Percentiles rank a stretch among this genome's conserved stretches.
These are phyloP conservation scores for Tipula confusa DNA, from an alignment of 2,888 invertebrate species.

Conservation along the genomic window DNA sequence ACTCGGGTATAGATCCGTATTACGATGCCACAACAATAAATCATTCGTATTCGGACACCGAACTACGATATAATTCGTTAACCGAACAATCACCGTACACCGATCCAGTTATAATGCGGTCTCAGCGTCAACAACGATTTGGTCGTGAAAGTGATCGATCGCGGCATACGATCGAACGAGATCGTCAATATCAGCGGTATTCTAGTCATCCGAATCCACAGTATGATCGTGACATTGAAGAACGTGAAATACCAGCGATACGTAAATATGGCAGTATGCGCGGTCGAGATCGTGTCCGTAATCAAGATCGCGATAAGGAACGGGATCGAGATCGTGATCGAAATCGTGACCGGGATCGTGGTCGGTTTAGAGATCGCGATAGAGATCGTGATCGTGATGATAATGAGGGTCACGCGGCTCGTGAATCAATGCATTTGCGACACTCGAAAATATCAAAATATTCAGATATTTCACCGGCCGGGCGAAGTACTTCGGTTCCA, in stretches of 20 bases:
- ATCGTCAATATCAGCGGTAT: slow-evolving; percentile 46
- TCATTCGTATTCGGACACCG: slow-evolving; percentile 71
- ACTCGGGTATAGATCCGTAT: slow-evolving; percentile 56
- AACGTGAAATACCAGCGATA: not conserved
- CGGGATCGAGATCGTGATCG: slow-evolving; percentile 33
- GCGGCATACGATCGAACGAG: slow-evolving; percentile 51
- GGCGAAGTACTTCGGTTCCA: slow-evolving; percentile 40
- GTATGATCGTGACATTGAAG: not conserved
- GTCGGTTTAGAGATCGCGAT: not conserved
- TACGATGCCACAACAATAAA: slow-evolving; percentile 51
- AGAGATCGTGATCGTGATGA: not conserved
- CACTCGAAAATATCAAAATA: not conserved
- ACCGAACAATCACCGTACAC: slow-evolving; percentile 42
- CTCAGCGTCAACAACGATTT: slow-evolving; percentile 42
- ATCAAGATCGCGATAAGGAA: not conserved
- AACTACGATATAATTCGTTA: slow-evolving; percentile 50
- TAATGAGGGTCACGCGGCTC: not conserved
- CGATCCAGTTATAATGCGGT: slow-evolving; percentile 37
- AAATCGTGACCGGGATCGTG: not conserved
- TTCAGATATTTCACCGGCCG: slow-evolving; percentile 31
- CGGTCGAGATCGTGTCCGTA: not conserved
- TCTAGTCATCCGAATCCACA: slow-evolving; percentile 42
- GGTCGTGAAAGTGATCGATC: slow-evolving; percentile 48
- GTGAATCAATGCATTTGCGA: not conserved
- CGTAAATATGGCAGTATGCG: slow-evolving; percentile 25